Base-by-base conservation (phyloP, 1,140 invertebrate species). In the Ostrea edulis region DNA sequence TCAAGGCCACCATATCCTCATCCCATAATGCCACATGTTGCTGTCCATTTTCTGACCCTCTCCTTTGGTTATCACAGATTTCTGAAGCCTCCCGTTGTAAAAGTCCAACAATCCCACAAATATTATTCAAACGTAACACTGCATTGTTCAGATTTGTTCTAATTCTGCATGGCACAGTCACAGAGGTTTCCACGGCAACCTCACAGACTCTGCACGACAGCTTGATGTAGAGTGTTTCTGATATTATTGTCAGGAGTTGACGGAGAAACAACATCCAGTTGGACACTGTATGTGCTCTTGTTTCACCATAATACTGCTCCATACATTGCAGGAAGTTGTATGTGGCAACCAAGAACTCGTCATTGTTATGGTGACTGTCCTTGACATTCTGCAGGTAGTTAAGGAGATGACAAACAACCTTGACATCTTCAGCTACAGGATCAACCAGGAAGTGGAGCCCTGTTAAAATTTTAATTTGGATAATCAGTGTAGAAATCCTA, bases 381-480 rank as follows among this genome's bases (percentile, higher is more conserved):
- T 51, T 58, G 44, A 86, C n/a, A 82, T 86, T 71, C 35, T 85
- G 44, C 14, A 86, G 54, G 11, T 82, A 86, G 12, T 82, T 81
- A 52, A 86, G 55, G 35, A 88, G 51, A 83, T 65, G 82, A 82
- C 53, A 35, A 35, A 88, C 62, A 11, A 86, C 77, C 22, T 68
- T 88, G 81, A 88, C 58, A 86, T 88, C 87, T 55, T 88, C 87
- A 82, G 85, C 84, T 62, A 86, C 51, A 52, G 87, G 87, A 71
- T 88, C 87, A 65, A 86, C 81, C n/a, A 85, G 35, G 17, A 35
- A 85, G 14, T 88, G 84, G 35, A 88, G 84, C 52, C 87, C 87
- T 88, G 44, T 52, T 5, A 44, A 44, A 44, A 44, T 44, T 44
- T 44, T n/a, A n/a, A n/a, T n/a, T n/a, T n/a, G n/a, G n/a, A n/a